phyloP scores from a whole-genome alignment of 2,888 invertebrate genomes.

The Conistra vaccinii region DNA sequence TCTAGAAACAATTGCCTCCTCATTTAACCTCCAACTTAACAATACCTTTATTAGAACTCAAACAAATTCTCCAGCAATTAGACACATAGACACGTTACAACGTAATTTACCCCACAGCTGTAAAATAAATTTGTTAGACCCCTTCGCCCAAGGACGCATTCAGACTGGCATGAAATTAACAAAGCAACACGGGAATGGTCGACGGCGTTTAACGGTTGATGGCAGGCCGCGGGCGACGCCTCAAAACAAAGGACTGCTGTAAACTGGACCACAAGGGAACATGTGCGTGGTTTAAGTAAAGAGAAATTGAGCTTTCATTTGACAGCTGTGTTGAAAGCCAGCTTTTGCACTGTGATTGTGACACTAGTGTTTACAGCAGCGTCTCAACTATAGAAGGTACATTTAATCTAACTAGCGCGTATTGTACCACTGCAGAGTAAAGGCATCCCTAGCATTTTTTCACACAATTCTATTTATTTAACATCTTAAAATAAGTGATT shows the following conservation, averaged over 20 bases:
- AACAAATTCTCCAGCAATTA: slow-evolving; percentile 46
- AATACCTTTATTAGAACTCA: slow-evolving; percentile 14
- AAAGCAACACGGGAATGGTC: slow-evolving; percentile 78
- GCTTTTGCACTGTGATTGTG: slow-evolving; percentile 13
- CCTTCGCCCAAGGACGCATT: slow-evolving; percentile 77
- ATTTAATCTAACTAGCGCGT: neutral
- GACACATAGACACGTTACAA: slow-evolving; percentile 51
- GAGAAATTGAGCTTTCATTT: slow-evolving; percentile 38
- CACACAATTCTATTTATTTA: neutral
- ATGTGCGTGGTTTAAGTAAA: slow-evolving; percentile 67
- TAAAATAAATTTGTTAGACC: slow-evolving; percentile 77
- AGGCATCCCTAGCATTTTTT: neutral
- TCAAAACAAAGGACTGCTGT: slow-evolving; percentile 83
- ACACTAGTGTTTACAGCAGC: neutral
- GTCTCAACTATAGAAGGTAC: neutral
- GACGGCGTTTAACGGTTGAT: slow-evolving; percentile 83
- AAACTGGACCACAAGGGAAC: slow-evolving; percentile 82
- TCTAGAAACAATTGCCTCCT: neutral
- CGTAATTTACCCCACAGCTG: slow-evolving; percentile 71
- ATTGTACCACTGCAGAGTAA: neutral
- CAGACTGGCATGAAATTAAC: slow-evolving; percentile 86
- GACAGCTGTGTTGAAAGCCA: slow-evolving; percentile 12
- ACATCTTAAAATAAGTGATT: too few relatives aligned
- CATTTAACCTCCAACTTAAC: neutral
- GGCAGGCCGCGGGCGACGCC: slow-evolving; percentile 83